Conservation (phyloP, 2,888 invertebrate species). For the Megalurothrips usitatus region DNA sequence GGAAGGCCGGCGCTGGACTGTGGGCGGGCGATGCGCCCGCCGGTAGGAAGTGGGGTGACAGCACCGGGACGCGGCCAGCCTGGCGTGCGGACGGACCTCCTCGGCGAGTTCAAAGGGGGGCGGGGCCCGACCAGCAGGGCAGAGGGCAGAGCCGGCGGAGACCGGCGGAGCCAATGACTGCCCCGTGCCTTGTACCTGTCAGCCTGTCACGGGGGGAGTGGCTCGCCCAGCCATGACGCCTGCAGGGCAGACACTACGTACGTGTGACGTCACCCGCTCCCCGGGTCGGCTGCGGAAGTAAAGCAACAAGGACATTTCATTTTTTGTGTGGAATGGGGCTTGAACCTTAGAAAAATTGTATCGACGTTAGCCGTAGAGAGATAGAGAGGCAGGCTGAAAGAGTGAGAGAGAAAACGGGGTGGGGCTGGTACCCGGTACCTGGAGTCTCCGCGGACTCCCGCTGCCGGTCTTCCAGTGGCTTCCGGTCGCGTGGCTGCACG, state of each 20-base stretch:
- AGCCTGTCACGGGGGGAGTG: neutral
- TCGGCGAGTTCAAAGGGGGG: neutral
- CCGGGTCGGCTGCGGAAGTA: neutral
- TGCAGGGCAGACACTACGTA: neutral
- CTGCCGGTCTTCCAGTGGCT: neutral
- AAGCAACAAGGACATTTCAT: neutral
- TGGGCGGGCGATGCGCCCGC: too few relatives aligned
- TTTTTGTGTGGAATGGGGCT: neutral
- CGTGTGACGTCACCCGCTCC: too few relatives aligned
- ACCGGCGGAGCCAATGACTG: neutral
- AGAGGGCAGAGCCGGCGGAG: neutral
- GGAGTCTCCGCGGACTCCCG: neutral
- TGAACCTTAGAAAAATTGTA: neutral
- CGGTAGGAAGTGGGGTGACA: neutral
- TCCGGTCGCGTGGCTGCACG: neutral
- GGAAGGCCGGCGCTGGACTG: too few relatives aligned
- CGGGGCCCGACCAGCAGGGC: neutral
- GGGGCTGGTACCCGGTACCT: neutral
- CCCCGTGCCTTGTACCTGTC: neutral
- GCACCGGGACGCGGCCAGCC: neutral
- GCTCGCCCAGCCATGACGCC: neutral
- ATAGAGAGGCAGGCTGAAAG: neutral
- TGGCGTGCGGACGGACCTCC: neutral
- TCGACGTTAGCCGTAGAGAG: neutral
- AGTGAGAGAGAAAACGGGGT: neutral